Evolutionary conservation across 2,113 vertebrate genomes (phyloP), one percentile per base, ranked within the genome.

Genomic region (Malurus alboscapulatus): DNA sequence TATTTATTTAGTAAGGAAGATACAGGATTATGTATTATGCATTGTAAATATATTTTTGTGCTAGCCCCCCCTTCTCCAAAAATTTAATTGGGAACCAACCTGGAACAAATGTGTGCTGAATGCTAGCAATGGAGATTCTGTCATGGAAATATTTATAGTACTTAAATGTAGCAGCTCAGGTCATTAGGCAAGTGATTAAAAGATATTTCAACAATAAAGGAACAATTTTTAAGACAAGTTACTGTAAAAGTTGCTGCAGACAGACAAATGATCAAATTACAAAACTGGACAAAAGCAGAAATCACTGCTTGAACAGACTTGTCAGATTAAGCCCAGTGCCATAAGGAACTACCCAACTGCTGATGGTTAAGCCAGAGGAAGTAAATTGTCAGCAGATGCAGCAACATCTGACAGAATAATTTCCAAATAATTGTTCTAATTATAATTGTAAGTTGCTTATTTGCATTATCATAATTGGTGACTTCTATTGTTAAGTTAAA

Each of bases 341-440:
- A 74, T 73, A 48, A 77, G 24, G 8, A 94, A 40, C 17, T 53
- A 48, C 15, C 5, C 53, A 80, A 75, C 4, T 2, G 9, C 10
- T 80, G 48, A 86, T 45, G 27, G 29, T 66, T 67, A 71, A 54
- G 4, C 40, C 42, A 92, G 30, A 75, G 27, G 27, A 82, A 79
- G 12, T 17, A 62, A 65, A 18, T 55, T 58, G 53, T 62, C 36
- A 78, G 81, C 19, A 73, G 38, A 75, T 53, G 15, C 47, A 40
- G 44, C 34, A 82, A 19, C 30, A 86, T 40, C 26, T 53, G 17
- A 78, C 32, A 57, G 19, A 76, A n/a, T 48, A 47, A 71, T 61
- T 88, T 91, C 50, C 40, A 63, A 86, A 44, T 62, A 71, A 61
- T 38, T 86, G 10, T 65, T 84, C 24, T 69, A 94, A 78, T 90